Percentiles rank a stretch among this genome's conserved stretches.
Evolutionary conservation across 1,140 invertebrate species (phyloP).

Genomic region (Andricus grossulariae): DNA sequence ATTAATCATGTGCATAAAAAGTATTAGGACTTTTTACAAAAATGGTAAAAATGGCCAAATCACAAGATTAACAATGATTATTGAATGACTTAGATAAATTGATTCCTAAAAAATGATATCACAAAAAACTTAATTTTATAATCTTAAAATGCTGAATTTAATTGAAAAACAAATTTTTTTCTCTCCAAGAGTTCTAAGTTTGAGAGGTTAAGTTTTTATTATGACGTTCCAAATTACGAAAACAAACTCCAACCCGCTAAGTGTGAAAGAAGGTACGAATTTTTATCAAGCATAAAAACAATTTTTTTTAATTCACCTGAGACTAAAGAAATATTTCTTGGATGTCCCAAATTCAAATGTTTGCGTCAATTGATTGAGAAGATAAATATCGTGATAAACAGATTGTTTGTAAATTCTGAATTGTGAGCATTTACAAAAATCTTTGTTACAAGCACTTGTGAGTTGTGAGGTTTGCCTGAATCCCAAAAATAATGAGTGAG

Average conservation of each 20-base stretch:
- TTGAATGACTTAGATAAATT: no score
- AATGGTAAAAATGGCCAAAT: no score
- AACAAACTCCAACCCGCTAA: background rate
- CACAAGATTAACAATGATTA: no score
- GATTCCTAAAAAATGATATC: no score
- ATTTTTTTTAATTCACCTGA: constrained; percentile 2
- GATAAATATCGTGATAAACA: background rate
- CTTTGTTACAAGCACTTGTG: no score
- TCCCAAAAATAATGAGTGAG: no score
- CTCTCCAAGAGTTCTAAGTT: constrained; percentile 25
- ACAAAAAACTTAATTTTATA: no score
- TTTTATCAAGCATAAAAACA: background rate
- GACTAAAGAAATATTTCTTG: constrained; percentile 2
- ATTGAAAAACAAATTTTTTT: constrained; percentile 32
- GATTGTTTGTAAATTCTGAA: background rate
- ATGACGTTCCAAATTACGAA: background rate
- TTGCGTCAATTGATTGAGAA: constrained; percentile 1
- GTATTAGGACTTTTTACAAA: no score
- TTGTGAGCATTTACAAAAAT: no score
- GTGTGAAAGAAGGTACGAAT: background rate
- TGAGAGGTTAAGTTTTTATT: constrained; percentile 2
- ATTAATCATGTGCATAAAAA: no score
- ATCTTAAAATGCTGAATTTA: no score
- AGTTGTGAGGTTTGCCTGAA: no score
- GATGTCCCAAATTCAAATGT: background rate